phyloP scores from a whole-genome alignment of 2,888 invertebrate species.

The Polydrusus cervinus region DNA sequence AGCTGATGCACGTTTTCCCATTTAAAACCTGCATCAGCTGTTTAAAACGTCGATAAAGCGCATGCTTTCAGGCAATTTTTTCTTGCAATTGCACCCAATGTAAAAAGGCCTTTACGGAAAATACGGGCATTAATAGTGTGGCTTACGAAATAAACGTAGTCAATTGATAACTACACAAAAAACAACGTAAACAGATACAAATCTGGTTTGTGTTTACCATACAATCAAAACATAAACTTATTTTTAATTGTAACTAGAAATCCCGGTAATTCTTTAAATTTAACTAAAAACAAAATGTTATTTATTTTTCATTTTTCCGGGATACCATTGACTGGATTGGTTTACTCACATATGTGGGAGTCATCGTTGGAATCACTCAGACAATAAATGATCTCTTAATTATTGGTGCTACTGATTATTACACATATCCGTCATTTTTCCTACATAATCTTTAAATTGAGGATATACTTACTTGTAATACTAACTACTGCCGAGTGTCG shows the following conservation, averaged over 20 bases:
- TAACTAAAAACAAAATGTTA: neutral
- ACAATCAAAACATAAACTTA: neutral
- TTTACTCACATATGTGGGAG: conserved; percentile 9
- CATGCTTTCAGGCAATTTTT: too few species aligned
- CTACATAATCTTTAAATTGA: neutral
- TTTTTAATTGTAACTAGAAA: conserved; percentile 12
- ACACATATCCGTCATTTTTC: neutral
- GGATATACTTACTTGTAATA: too few species aligned
- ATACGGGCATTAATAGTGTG: too few species aligned
- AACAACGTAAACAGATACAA: conserved; percentile 15
- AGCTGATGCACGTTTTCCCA: too few species aligned
- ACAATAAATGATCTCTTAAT: neutral
- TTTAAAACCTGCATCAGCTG: too few species aligned
- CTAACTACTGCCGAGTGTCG: too few species aligned
- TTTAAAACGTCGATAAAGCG: too few species aligned
- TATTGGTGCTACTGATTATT: neutral
- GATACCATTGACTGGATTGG: neutral
- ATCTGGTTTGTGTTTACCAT: conserved; percentile 8
- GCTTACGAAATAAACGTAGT: conserved; percentile 11
- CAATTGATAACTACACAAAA: neutral
- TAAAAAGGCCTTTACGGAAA: too few species aligned
- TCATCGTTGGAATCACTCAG: conserved; percentile 9
- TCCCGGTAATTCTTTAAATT: conserved; percentile 15
- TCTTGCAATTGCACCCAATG: too few species aligned
- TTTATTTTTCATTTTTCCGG: conserved; percentile 5